A percentile compares a stretch with the other conserved stretches of the same genome.
phyloP scores from a whole-genome alignment of 2,113 vertebrate genomes.

The Falco punctatus region DNA sequence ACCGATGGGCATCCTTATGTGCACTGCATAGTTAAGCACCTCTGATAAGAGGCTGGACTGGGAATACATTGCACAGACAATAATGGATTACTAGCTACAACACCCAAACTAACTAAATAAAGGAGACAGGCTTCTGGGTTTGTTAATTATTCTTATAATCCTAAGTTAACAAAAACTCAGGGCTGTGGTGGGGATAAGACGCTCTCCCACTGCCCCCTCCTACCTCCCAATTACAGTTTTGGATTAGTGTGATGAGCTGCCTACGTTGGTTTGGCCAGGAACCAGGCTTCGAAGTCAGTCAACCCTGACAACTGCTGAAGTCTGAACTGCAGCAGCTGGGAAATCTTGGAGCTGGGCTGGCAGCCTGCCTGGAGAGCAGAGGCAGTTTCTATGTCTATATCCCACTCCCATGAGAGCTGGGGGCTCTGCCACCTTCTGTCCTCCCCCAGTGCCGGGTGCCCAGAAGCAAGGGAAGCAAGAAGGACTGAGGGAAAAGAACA shows the following conservation, averaged over 20 bases:
- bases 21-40: neutral
- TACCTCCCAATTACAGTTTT: neutral
- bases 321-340: conserved; percentile 9
- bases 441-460: neutral
- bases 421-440: neutral
- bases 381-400: neutral
- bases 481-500: neutral
- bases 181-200: neutral
- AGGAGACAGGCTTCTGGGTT: neutral
- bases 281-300: conserved; percentile 6
- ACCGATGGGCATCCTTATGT: neutral
- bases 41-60: neutral
- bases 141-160: conserved; percentile 41
- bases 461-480: neutral
- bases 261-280: conserved; percentile 8
- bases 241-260: conserved; percentile 24
- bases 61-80: neutral
- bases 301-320: conserved; percentile 17
- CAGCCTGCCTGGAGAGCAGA: neutral
- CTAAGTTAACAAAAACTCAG: conserved; percentile 8
- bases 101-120: conserved; percentile 25
- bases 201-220: neutral
- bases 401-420: neutral
- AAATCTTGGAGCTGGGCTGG: conserved; percentile 12
- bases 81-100: neutral